A percentile compares a stretch with the other conserved stretches of the same genome.
Conservation (phyloP, 2,113 vertebrate genomes). For the Marmota monax region DNA sequence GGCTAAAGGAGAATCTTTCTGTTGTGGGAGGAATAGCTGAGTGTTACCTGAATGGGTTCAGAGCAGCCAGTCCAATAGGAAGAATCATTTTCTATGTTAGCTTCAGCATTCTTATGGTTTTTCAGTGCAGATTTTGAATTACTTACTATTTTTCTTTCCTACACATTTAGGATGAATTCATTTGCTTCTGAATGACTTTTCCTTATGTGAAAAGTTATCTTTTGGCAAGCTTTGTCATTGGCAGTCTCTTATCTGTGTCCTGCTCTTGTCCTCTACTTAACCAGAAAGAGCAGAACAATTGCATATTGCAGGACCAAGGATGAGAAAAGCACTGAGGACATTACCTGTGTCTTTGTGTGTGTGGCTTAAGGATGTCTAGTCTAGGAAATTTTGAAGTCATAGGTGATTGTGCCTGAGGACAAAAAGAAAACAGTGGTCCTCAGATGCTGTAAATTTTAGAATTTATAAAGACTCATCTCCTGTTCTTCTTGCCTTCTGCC, state of each 20-base stretch:
- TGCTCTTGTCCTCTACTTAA: background rate
- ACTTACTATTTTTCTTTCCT: background rate
- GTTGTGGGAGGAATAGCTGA: background rate
- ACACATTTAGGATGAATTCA: background rate
- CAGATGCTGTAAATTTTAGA: background rate
- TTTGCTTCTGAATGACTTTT: constrained; percentile 43
- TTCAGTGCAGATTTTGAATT: background rate
- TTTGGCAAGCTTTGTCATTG: background rate
- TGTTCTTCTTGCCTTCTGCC: background rate
- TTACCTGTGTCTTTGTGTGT: background rate
- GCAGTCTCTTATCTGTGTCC: background rate
- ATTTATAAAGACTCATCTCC: background rate
- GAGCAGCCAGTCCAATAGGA: background rate
- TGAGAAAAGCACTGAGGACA: background rate
- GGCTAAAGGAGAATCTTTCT: background rate
- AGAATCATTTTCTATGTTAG: background rate
- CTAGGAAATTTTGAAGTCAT: background rate
- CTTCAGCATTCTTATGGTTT: background rate
- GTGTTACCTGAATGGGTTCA: background rate
- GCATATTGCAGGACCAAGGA: background rate
- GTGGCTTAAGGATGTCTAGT: background rate
- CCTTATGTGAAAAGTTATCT: background rate
- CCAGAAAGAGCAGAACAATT: background rate
- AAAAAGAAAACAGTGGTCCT: background rate
- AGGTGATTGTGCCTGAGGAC: background rate